These are phyloP conservation scores for Odocoileus virginianus DNA, from an alignment of 2,113 vertebrate genomes.

Conservation along the genomic window DNA sequence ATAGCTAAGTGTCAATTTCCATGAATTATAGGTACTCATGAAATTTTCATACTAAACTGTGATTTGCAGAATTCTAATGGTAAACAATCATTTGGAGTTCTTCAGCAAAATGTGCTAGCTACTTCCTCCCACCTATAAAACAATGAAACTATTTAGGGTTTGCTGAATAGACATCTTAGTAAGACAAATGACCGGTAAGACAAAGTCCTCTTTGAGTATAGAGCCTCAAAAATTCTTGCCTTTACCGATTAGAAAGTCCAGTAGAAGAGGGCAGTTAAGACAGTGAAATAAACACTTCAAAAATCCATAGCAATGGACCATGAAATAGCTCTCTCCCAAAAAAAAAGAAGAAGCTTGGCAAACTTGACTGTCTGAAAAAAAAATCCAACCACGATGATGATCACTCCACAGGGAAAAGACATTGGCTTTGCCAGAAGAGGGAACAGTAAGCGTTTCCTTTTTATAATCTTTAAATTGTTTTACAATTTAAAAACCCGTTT, in stretches of 20 bases:
- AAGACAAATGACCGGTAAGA: background rate
- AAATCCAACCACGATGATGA: background rate
- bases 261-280: background rate
- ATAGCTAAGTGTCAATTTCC: too few relatives aligned
- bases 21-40: accelerated
- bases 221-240: background rate
- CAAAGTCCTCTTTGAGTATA: background rate
- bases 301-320: too few relatives aligned
- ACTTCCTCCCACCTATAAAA: background rate
- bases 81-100: background rate
- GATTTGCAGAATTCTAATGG: background rate
- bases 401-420: background rate
- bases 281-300: background rate
- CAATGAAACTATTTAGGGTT: background rate
- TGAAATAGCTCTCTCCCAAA: background rate
- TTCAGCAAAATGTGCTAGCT: background rate
- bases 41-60: background rate
- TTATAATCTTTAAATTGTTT: background rate
- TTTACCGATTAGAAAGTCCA: too few relatives aligned
- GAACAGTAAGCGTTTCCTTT: background rate
- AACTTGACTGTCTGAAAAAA: background rate
- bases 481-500: background rate
- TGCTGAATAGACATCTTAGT: background rate
- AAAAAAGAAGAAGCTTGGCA: background rate
- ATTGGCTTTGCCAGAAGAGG: too few relatives aligned